phyloP scores from a whole-genome alignment of 2,797 vertebrate species.

The Gadopsis bispinosus region DNA sequence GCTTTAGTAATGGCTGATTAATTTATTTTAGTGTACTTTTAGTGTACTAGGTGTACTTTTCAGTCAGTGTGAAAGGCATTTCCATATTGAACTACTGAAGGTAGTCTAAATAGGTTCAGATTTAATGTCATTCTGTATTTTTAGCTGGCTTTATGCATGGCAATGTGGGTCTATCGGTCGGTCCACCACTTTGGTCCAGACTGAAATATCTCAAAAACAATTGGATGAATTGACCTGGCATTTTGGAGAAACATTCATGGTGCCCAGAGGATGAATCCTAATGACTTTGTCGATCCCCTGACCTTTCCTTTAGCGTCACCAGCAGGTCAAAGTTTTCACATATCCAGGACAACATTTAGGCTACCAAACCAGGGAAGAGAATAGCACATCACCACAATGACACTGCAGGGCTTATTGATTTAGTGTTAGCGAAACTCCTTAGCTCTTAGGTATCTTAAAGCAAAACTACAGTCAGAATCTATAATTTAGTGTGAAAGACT shows the following conservation, averaged over 20 bases:
- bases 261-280: background rate
- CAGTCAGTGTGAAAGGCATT: background rate
- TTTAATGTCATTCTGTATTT: background rate
- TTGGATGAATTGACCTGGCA: background rate
- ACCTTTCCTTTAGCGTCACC: background rate
- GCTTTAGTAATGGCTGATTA: background rate
- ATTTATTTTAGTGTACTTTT: background rate
- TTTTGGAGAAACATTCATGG: background rate
- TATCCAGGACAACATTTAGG: slow-evolving; percentile 17
- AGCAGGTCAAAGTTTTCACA: background rate
- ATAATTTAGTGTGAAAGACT: slow-evolving; percentile 10
- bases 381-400: slow-evolving; percentile 26
- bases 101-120: background rate
- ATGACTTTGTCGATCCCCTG: background rate
- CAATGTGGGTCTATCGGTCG: background rate
- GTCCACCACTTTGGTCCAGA: background rate
- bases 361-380: slow-evolving; percentile 9
- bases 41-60: background rate
- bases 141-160: background rate
- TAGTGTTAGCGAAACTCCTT: slow-evolving; percentile 26
- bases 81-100: background rate
- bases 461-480: slow-evolving; percentile 19
- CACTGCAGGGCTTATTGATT: slow-evolving; percentile 30
- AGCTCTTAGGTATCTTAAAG: slow-evolving; percentile 14
- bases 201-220: background rate